Percentiles rank a stretch among this genome's conserved stretches.
Evolutionary conservation across 92 coral and sea anemone species (phyloP).

Genomic region (Epizoanthus fatuus): DNA sequence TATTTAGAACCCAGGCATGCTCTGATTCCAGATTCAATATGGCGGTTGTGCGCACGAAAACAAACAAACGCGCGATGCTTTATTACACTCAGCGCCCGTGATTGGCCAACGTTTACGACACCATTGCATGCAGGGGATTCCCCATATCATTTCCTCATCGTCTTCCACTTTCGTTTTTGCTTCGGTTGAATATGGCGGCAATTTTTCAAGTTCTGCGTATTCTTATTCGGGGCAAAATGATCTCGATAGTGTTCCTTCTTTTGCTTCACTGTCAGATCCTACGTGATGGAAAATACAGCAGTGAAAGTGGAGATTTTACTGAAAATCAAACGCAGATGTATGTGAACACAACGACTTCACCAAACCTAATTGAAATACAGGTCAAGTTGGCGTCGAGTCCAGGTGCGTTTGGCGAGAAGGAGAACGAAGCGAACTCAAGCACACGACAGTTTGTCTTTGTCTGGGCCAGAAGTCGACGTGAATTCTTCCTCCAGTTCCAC

Average conservation of each 20-base stretch:
- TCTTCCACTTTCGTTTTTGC: no score
- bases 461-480: no score
- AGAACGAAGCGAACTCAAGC: background rate
- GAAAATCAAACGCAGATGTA: background rate
- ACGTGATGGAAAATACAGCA: background rate
- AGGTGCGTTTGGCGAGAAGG: background rate
- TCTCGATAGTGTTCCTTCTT: background rate
- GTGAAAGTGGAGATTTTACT: background rate
- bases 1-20: no score
- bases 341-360: background rate
- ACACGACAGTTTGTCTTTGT: background rate
- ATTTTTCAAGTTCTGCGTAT: background rate
- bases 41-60: no score
- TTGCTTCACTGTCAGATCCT: background rate
- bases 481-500: no score
- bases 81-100: no score
- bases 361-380: background rate
- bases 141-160: no score
- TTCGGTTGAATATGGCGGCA: background rate
- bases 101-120: no score
- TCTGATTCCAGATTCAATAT: no score
- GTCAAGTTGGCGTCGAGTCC: background rate
- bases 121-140: no score
- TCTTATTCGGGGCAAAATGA: background rate
- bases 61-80: no score